Evolutionary conservation across 1,140 invertebrate species (phyloP).

Genomic region (Drosophila ironensis): DNA sequence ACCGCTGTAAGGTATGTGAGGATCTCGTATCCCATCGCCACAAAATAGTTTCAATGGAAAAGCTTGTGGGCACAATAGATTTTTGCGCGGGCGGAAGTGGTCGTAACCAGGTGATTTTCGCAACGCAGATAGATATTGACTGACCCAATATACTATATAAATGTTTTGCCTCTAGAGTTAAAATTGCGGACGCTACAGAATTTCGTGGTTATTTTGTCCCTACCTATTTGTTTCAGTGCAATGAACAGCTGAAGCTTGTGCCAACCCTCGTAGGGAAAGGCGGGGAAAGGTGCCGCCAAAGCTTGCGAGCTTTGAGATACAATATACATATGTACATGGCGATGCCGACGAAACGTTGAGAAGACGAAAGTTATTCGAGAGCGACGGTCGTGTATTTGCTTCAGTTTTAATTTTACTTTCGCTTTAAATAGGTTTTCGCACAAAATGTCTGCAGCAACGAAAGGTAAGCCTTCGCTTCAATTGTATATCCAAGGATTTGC

Average conservation of each 20-base stretch:
- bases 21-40: no score
- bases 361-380: constrained; percentile 9
- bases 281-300: not conserved
- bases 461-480: constrained; percentile 39
- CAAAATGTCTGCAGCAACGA: constrained; percentile 67
- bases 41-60: no score
- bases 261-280: not conserved
- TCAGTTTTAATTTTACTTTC: constrained; percentile 5
- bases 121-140: no score
- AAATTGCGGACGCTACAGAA: no score
- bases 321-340: no score
- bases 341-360: not conserved
- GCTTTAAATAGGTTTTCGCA: constrained; percentile 3
- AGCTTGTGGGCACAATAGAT: no score
- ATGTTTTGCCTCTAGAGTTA: no score
- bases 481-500: not conserved
- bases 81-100: no score
- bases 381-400: constrained; percentile 6
- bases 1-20: no score
- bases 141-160: no score
- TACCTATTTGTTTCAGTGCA: constrained; percentile 30
- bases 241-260: constrained; percentile 28
- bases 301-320: constrained; percentile 32
- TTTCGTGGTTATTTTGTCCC: no score
- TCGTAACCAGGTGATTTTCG: no score